Evolutionary conservation across 2,113 vertebrate species (phyloP), one percentile per base, ranked within the genome.

Genomic region (Plectropomus leopardus): DNA sequence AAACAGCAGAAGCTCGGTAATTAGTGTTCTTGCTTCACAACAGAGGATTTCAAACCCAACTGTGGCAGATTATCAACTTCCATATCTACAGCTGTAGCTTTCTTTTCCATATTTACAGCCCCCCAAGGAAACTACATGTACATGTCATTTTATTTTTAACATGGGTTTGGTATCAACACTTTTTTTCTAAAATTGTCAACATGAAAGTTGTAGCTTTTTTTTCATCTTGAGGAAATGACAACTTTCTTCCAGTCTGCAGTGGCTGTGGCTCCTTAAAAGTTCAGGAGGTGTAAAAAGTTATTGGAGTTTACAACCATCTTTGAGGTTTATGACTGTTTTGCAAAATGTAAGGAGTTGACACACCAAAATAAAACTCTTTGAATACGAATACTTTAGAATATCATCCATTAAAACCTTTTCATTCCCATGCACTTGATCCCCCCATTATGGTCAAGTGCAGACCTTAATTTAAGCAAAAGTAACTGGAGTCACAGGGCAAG

Each of bases 141-240:
- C 50, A 57, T 21, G 7, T 28, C 8, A 11, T 17, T 32, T 44
- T 59, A 23, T 21, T 66, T 21, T 72, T 0, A 14, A 36, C 55
- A 60, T 24, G 13, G 2, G 64, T 72, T 11, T 57, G 48, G 15
- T 48, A 45, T 68, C 44, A 76, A 57, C 59, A 55, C 60, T 50
- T n/a, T n/a, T 51, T 23, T 69, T 83, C 61, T 80, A 40, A 64
- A 76, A 51, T 51, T 57, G 36, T 55, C 66, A 75, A 67, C 30
- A 61, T 48, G 14, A 78, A 78, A 66, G 55, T 15, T 51, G 45
- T 11, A 11, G 15, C 50, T 26, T 34, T 50, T 30, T 54, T 28
- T 84, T 72, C 16, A 55, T 73, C 61, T 63, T 54, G 55, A 61
- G 11, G 7, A 30, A 76, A 55, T 45, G 45, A 78, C 40, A 64